Percentiles rank a stretch among this genome's conserved stretches.
Conservation (phyloP, 2,797 vertebrate species). For the Clamator glandarius region DNA sequence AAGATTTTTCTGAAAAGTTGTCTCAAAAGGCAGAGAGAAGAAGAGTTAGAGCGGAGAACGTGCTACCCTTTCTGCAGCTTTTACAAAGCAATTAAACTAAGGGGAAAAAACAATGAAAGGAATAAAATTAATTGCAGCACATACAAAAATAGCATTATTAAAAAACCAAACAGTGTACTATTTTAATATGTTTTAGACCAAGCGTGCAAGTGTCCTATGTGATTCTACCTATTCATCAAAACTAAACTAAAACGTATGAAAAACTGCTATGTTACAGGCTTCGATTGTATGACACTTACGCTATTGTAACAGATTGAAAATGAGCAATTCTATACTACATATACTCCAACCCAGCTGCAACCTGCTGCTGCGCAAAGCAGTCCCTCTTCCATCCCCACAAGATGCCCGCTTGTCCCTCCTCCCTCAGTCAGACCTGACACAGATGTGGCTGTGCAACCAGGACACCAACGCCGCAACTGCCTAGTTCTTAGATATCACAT, state of each 20-base stretch:
- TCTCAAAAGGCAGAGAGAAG: conserved; percentile 12
- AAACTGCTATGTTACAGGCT: neutral
- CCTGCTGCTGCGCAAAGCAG: neutral
- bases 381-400: neutral
- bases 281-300: neutral
- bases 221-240: neutral
- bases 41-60: neutral
- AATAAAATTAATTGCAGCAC: neutral
- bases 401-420: accelerated
- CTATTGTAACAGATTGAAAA: neutral
- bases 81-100: neutral
- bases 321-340: accelerated
- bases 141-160: neutral
- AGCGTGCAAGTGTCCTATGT: neutral
- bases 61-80: neutral
- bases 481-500: accelerated
- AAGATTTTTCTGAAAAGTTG: conserved; percentile 5
- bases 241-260: neutral
- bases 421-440: accelerated
- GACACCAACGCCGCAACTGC: accelerated
- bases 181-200: neutral
- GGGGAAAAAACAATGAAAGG: neutral
- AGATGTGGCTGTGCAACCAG: accelerated
- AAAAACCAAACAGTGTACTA: neutral
- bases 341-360: neutral